Evolutionary conservation across 2,888 invertebrate species (phyloP).

Genomic region (Kryphioiulus occultus): DNA sequence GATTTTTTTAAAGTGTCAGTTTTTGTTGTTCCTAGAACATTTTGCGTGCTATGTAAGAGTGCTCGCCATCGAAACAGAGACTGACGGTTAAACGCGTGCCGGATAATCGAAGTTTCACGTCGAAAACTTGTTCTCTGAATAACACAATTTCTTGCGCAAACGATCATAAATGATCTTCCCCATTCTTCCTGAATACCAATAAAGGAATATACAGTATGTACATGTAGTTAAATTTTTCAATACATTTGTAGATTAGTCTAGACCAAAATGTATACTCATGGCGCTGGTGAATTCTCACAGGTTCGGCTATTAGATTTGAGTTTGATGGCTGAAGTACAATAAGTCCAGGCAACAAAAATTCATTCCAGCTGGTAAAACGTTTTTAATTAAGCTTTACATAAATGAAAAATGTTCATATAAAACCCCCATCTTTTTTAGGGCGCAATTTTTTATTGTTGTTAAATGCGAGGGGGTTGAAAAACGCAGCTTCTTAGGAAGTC

Average conservation of each 20-base stretch:
- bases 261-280: not conserved
- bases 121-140: too few relatives aligned
- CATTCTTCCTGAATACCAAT: not conserved
- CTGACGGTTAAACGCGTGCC: too few relatives aligned
- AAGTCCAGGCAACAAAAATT: not conserved
- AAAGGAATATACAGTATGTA: not conserved
- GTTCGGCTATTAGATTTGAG: not conserved
- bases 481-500: conserved; percentile 44
- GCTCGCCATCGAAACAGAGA: too few relatives aligned
- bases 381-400: conserved; percentile 9
- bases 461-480: not conserved
- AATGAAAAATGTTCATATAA: conserved; percentile 17
- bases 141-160: not conserved
- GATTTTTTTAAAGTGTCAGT: too few relatives aligned
- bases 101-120: too few relatives aligned
- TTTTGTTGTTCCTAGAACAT: too few relatives aligned
- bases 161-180: not conserved
- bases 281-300: not conserved
- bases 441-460: conserved; percentile 2
- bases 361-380: conserved; percentile 2
- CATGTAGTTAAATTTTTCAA: not conserved
- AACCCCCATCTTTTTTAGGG: not conserved
- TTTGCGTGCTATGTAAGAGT: too few relatives aligned
- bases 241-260: not conserved
- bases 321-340: not conserved